phyloP scores from a whole-genome alignment of 2,113 vertebrate genomes.

The Ranitomeya variabilis region DNA sequence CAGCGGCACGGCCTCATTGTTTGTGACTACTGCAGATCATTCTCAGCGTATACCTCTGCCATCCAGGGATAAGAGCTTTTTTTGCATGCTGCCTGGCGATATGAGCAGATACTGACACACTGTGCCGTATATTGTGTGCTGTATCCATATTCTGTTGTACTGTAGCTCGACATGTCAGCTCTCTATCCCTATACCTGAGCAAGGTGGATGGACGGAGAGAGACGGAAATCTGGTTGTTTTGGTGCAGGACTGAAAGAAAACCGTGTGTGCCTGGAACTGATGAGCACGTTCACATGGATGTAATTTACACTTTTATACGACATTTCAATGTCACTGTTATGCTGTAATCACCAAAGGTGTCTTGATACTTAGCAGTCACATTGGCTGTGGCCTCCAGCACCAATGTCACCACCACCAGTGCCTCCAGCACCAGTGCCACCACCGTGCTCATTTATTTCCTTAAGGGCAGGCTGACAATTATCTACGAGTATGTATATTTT shows the following conservation, averaged over 20 bases:
- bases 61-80: not conserved
- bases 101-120: slow-evolving; percentile 14
- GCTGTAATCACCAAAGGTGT: slow-evolving; percentile 37
- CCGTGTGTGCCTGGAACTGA: not conserved
- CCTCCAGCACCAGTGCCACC: not conserved
- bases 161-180: not conserved
- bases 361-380: not conserved
- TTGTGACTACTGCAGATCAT: slow-evolving; percentile 21
- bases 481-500: slow-evolving; percentile 32
- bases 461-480: not conserved
- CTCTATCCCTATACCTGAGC: not conserved
- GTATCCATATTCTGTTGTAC: slow-evolving; percentile 33
- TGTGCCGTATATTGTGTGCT: slow-evolving; percentile 35
- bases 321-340: slow-evolving; percentile 18
- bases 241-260: not conserved
- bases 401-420: too few species aligned
- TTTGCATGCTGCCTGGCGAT: not conserved
- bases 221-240: not conserved
- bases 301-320: slow-evolving; percentile 12
- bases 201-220: not conserved
- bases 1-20: not conserved
- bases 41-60: not conserved
- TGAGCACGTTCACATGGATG: not conserved
- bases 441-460: not conserved
- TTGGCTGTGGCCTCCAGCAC: not conserved